Evolutionary conservation across 2,888 invertebrate species (phyloP).

Genomic region (Margaritifera margaritifera): DNA sequence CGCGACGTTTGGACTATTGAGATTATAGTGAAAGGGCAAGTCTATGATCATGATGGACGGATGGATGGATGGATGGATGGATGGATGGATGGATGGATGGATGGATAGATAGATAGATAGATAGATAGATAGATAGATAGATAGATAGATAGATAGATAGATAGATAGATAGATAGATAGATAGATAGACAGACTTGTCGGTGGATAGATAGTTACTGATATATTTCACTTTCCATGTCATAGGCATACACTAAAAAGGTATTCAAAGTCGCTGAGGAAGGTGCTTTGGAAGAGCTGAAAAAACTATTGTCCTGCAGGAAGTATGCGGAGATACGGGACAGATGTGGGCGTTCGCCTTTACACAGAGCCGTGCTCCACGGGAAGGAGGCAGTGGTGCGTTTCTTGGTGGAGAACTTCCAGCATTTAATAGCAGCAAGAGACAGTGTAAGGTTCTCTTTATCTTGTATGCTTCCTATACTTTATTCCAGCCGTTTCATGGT

Average conservation of each 20-base stretch:
- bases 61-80: too few relatives aligned
- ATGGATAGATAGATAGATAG: too few relatives aligned
- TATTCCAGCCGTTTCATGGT: background rate
- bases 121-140: too few relatives aligned
- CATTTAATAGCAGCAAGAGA: conserved; percentile 59
- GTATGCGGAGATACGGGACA: conserved; percentile 58
- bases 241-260: conserved; percentile 58
- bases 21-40: too few relatives aligned
- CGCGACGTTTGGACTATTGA: too few relatives aligned
- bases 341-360: conserved; percentile 64
- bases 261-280: conserved; percentile 60
- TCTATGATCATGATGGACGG: too few relatives aligned
- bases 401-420: conserved; percentile 59
- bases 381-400: conserved; percentile 48
- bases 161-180: too few relatives aligned
- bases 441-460: conserved; percentile 54
- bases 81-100: too few relatives aligned
- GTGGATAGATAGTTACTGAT: background rate
- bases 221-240: background rate
- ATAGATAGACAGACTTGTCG: background rate
- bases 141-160: too few relatives aligned
- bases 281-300: conserved; percentile 55
- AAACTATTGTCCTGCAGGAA: conserved; percentile 63
- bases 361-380: conserved; percentile 62
- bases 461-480: background rate